These are phyloP conservation scores for Gambelia wislizenii DNA, from an alignment of 2,797 vertebrate species.

Conservation along the genomic window DNA sequence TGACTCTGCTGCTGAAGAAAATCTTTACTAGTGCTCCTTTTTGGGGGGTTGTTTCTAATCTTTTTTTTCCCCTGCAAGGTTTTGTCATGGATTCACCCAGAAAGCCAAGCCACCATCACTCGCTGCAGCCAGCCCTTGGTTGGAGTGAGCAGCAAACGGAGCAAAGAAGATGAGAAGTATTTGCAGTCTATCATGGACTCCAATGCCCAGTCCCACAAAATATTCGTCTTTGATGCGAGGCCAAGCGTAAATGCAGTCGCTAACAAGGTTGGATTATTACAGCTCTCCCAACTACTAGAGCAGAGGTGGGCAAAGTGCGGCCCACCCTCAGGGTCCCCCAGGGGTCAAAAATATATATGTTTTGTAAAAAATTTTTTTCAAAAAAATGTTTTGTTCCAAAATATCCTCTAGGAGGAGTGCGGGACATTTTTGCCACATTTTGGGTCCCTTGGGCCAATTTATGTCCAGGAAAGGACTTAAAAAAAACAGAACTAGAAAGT, in stretches of 20 bases:
- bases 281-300: not conserved
- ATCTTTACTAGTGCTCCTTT: constrained; percentile 4
- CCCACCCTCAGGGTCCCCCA: too few relatives aligned
- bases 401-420: too few relatives aligned
- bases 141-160: constrained; percentile 92
- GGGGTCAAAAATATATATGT: too few relatives aligned
- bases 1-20: constrained; percentile 25
- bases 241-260: constrained; percentile 95
- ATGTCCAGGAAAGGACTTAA: too few relatives aligned
- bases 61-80: constrained; percentile 79
- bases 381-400: too few relatives aligned
- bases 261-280: constrained; percentile 87
- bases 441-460: too few relatives aligned
- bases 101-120: constrained; percentile 95
- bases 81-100: constrained; percentile 97
- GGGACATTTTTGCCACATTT: too few relatives aligned
- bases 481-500: not conserved
- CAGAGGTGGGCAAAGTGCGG: too few relatives aligned
- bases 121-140: constrained; percentile 97
- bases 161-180: constrained; percentile 97
- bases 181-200: constrained; percentile 98
- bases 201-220: constrained; percentile 98
- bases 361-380: too few relatives aligned
- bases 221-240: constrained; percentile 96
- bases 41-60: not conserved